A percentile compares a stretch with the other conserved stretches of the same genome.
These are phyloP conservation scores for Ctenochaetus hawaiiensis DNA, from an alignment of 2,797 vertebrate species.

Conservation along the genomic window DNA sequence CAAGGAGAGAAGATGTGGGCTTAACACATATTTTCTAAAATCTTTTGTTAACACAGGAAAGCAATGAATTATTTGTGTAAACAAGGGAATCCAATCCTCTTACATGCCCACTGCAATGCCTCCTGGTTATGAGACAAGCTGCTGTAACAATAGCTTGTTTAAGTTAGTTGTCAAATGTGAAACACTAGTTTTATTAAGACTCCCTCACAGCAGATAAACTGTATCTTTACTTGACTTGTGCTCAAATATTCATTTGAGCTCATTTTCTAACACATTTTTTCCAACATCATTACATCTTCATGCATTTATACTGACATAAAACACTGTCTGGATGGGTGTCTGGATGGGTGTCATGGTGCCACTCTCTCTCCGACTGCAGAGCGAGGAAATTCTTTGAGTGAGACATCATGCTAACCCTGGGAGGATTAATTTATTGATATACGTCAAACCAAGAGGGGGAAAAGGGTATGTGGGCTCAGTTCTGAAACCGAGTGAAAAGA, in stretches of 20 bases:
- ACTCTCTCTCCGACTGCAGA: conserved; percentile 20
- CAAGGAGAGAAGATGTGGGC: conserved; percentile 2
- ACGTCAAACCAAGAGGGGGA: conserved; percentile 82
- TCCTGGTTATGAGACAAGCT: conserved; percentile 21
- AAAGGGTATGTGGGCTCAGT: conserved; percentile 53
- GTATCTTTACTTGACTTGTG: not conserved
- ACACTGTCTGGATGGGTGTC: not conserved
- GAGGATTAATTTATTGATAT: conserved; percentile 94
- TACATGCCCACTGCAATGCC: conserved; percentile 7
- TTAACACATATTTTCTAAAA: conserved; percentile 24
- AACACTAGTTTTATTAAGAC: not conserved
- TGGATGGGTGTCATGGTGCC: conserved; percentile 39
- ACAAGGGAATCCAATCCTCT: conserved; percentile 28
- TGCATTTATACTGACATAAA: conserved; percentile 41
- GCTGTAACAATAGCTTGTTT: conserved; percentile 11
- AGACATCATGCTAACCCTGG: conserved; percentile 91
- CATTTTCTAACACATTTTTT: conserved; percentile 21
- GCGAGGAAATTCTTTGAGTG: conserved; percentile 86
- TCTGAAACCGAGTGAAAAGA: conserved; percentile 91
- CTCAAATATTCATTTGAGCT: conserved; percentile 14
- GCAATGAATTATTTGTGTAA: conserved; percentile 41
- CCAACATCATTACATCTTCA: conserved; percentile 35
- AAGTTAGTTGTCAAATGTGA: conserved; percentile 1
- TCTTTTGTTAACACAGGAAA: conserved; percentile 24
- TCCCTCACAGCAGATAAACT: conserved; percentile 1